Evolutionary conservation across 2,797 vertebrate species (phyloP), one percentile per base, ranked within the genome.

Genomic region (Hirundo rustica): DNA sequence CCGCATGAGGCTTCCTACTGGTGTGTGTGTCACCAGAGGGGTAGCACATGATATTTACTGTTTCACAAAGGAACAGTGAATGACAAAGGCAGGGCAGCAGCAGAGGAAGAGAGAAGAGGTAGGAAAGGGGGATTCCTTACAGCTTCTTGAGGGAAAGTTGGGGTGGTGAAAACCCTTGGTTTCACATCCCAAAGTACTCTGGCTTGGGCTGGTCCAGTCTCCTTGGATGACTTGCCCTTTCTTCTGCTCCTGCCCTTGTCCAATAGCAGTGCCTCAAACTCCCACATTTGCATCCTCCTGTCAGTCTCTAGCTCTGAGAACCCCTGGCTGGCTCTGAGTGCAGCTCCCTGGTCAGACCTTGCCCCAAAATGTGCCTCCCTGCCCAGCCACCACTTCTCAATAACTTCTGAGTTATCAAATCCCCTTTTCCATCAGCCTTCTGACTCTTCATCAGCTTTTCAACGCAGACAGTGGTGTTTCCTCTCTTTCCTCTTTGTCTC

Each of bases 1-100:
- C 93, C 87, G 91, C 87, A 92, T 89, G 91, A 88, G 91, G 32
- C 70, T 84, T 72, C 62, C 36, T 80, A 73, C 58, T 91, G 91
- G 86, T 4, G 16, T 0, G 0, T 87, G 81, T 75, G 79, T 92
- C 95, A 95, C 70, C 22, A 1, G 26, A 68, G 50, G 15, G 8
- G 21, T 32, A 47, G 50, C 87, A 81, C 66, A 60, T 95, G 94
- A 90, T 82, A 72, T 81, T 92, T 88, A 86, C 62, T 20, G 66
- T 73, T 68, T 45, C 58, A 34, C 1, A 4, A 36, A 87, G 29
- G 62, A 66, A 51, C 42, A 45, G 54, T 25, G 76, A 78, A 70
- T 48, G 55, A 40, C 23, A 47, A 42, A 19, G 29, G 17, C 40
- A 64, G 42, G 50, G 38, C 53, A 47, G 62, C 38, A 75, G 34